Conservation (phyloP, 2,888 invertebrate species). For the Liodrosophila aerea region DNA sequence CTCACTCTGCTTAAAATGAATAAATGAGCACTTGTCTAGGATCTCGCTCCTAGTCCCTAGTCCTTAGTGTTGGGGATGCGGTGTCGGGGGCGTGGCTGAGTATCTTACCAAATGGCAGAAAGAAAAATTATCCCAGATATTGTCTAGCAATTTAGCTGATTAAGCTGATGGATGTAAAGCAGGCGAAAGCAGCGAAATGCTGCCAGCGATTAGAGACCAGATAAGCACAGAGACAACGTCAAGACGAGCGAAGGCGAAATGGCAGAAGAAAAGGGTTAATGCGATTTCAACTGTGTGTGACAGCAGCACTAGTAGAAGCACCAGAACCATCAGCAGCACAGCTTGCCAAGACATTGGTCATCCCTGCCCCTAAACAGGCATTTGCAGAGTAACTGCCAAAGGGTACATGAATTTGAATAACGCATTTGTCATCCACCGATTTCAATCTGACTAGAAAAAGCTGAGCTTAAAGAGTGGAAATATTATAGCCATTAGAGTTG, state of each 20-base stretch:
- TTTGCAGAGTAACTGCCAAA: no score
- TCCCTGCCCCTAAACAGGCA: conserved; percentile 5
- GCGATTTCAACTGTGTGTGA: conserved; percentile 71
- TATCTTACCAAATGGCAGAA: conserved; percentile 66
- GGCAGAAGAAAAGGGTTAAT: conserved; percentile 70
- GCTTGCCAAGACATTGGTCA: conserved; percentile 19
- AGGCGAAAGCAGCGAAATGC: conserved; percentile 55
- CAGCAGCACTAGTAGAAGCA: no score
- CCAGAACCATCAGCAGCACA: no score
- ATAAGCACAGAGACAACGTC: conserved; percentile 18
- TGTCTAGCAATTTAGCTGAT: conserved; percentile 78
- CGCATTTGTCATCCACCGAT: background rate
- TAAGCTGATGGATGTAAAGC: conserved; percentile 77
- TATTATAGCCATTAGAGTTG: no score
- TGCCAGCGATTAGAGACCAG: conserved; percentile 62
- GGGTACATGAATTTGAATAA: conserved; percentile 2
- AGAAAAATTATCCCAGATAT: conserved; percentile 77
- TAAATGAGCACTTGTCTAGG: conserved; percentile 73
- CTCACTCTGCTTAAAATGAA: conserved; percentile 58
- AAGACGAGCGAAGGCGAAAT: conserved; percentile 21
- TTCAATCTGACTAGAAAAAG: no score
- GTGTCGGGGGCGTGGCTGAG: conserved; percentile 26
- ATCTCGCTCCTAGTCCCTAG: conserved; percentile 20
- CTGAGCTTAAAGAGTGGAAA: no score
- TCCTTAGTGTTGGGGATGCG: conserved; percentile 1